phyloP scores from a whole-genome alignment of 2,888 invertebrate species.

The Adelphocoris suturalis region DNA sequence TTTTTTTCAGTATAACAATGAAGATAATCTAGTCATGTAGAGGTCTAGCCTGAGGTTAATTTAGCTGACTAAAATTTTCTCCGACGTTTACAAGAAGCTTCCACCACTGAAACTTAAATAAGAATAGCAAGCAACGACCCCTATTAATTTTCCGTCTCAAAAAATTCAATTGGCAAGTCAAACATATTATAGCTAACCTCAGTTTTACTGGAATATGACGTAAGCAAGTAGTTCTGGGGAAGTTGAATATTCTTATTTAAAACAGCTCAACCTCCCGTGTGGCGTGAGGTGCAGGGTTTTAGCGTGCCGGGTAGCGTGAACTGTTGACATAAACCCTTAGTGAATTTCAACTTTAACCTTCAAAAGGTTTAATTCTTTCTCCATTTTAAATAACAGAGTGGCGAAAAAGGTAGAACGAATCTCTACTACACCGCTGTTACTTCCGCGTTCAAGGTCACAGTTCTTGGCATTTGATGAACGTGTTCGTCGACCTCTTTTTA shows the following conservation, averaged over 20 bases:
- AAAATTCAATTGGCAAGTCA: too few relatives aligned
- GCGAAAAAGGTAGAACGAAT: not conserved
- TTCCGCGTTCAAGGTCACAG: not conserved
- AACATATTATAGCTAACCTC: too few relatives aligned
- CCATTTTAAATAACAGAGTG: not conserved
- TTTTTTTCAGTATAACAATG: too few relatives aligned
- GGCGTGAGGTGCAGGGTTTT: not conserved
- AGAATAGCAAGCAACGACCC: too few relatives aligned
- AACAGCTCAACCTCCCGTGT: not conserved
- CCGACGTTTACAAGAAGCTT: too few relatives aligned
- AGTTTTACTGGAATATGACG: too few relatives aligned
- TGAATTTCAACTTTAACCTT: conserved; percentile 2
- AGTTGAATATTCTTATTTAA: not conserved
- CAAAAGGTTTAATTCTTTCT: not conserved
- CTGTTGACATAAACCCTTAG: conserved; percentile 14
- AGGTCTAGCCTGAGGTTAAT: too few relatives aligned
- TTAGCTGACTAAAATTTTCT: too few relatives aligned
- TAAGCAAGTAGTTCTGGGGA: not conserved
- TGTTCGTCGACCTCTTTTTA: not conserved
- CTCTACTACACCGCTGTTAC: not conserved
- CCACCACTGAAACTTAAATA: too few relatives aligned
- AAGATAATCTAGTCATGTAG: too few relatives aligned
- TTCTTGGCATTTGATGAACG: not conserved
- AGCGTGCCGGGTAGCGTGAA: not conserved
- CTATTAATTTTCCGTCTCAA: too few relatives aligned